These are phyloP conservation scores for Drosophila acutilabella DNA, from an alignment of 2,888 invertebrate species.

Conservation along the genomic window DNA sequence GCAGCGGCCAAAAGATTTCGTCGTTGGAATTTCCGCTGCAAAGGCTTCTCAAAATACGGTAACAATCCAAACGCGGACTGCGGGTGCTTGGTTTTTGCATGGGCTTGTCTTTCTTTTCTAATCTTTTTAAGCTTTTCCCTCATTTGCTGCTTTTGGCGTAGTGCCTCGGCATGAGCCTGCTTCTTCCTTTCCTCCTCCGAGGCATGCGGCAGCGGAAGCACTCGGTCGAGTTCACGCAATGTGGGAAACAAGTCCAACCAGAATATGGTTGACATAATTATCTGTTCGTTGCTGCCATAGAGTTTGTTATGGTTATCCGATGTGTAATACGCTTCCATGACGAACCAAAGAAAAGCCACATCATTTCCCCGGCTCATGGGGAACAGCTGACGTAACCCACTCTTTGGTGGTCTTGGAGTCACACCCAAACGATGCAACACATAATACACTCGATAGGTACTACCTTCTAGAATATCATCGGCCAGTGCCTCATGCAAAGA, in stretches of 20 bases:
- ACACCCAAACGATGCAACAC: slow-evolving; percentile 71
- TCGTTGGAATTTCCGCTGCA: background rate
- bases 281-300: slow-evolving; percentile 80
- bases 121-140: background rate
- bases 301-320: slow-evolving; percentile 17
- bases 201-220: slow-evolving; percentile 73
- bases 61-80: background rate
- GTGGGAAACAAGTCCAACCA: slow-evolving; percentile 82
- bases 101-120: background rate
- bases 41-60: slow-evolving; percentile 50
- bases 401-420: slow-evolving; percentile 55
- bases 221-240: slow-evolving; percentile 77
- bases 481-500: slow-evolving; percentile 59
- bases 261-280: slow-evolving; percentile 80
- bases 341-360: slow-evolving; percentile 84
- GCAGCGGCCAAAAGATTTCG: background rate
- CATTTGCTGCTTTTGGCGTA: background rate
- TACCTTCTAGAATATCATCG: slow-evolving; percentile 78
- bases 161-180: background rate
- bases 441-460: slow-evolving; percentile 60
- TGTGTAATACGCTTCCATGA: slow-evolving; percentile 82
- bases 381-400: slow-evolving; percentile 60
- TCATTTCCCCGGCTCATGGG: slow-evolving; percentile 80
- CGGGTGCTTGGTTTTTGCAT: background rate
- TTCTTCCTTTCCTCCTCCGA: slow-evolving; percentile 31